Conservation (phyloP, 2,113 vertebrate genomes). For the Puma concolor region DNA sequence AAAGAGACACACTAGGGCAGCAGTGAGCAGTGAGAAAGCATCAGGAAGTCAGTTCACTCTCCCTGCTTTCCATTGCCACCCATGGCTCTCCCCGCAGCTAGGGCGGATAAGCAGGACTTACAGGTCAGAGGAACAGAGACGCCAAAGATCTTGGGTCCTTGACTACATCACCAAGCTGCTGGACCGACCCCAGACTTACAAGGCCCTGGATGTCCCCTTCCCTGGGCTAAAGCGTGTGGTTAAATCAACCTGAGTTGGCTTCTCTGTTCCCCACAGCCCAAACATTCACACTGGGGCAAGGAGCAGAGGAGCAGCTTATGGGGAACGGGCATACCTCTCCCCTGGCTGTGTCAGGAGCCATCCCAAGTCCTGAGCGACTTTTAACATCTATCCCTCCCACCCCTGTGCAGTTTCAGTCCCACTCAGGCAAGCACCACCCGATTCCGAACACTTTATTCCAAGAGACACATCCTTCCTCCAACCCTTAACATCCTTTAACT, state of each 20-base stretch:
- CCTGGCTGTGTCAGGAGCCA: background rate
- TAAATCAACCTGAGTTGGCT: background rate
- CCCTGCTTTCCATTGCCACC: background rate
- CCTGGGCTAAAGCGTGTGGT: conserved; percentile 27
- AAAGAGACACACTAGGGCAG: background rate
- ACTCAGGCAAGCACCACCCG: background rate
- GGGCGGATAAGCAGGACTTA: background rate
- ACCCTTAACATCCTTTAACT: background rate
- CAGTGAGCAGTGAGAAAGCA: background rate
- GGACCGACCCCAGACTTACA: background rate
- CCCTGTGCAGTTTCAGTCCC: background rate
- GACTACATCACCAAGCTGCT: background rate
- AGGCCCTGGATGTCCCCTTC: background rate
- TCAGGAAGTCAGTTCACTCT: background rate
- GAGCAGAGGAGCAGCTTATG: background rate
- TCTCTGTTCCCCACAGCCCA: background rate
- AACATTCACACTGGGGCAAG: background rate
- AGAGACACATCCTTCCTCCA: background rate
- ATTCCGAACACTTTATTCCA: background rate
- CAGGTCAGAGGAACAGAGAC: background rate
- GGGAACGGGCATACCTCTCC: background rate
- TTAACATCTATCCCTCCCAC: background rate
- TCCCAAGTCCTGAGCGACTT: background rate
- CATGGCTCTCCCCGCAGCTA: background rate
- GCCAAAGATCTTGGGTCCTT: background rate